phyloP scores from a whole-genome alignment of 2,888 invertebrate species.

The Thereva unica region DNA sequence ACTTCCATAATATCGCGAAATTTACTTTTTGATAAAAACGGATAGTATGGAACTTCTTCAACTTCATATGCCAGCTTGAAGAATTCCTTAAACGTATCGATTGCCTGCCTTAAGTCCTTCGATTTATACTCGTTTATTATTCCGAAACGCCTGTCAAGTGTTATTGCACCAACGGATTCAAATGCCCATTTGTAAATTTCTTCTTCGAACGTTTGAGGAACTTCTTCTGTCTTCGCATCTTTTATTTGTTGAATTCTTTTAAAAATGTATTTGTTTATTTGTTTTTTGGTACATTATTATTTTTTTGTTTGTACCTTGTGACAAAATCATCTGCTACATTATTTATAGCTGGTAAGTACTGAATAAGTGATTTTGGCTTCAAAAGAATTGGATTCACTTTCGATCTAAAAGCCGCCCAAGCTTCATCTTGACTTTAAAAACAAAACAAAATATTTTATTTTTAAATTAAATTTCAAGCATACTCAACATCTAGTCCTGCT shows the following conservation, averaged over 20 bases:
- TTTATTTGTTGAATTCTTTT: constrained; percentile 53
- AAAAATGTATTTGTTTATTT: not conserved
- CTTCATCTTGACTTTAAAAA: constrained; percentile 52
- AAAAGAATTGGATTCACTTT: constrained; percentile 68
- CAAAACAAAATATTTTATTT: not conserved
- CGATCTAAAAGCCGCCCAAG: constrained; percentile 69
- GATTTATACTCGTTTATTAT: constrained; percentile 45
- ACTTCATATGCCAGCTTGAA: constrained; percentile 43
- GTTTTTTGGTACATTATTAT: too few species aligned
- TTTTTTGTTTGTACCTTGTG: constrained; percentile 45
- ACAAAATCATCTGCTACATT: constrained; percentile 57
- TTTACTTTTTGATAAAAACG: constrained; percentile 50
- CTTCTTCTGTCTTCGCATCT: constrained; percentile 50
- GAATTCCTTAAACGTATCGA: constrained; percentile 35
- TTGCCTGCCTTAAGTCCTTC: constrained; percentile 39
- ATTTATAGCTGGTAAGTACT: constrained; percentile 60
- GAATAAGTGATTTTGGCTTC: constrained; percentile 62
- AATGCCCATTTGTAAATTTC: constrained; percentile 64
- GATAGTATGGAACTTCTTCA: constrained; percentile 53
- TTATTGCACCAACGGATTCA: constrained; percentile 61
- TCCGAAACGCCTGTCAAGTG: constrained; percentile 54
- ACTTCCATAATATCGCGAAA: constrained; percentile 48
- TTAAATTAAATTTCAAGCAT: not conserved
- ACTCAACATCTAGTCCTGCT: not conserved
- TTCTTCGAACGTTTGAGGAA: constrained; percentile 59